Base-by-base conservation (phyloP, 2,888 invertebrate species). In the Lasius platythorax region DNA sequence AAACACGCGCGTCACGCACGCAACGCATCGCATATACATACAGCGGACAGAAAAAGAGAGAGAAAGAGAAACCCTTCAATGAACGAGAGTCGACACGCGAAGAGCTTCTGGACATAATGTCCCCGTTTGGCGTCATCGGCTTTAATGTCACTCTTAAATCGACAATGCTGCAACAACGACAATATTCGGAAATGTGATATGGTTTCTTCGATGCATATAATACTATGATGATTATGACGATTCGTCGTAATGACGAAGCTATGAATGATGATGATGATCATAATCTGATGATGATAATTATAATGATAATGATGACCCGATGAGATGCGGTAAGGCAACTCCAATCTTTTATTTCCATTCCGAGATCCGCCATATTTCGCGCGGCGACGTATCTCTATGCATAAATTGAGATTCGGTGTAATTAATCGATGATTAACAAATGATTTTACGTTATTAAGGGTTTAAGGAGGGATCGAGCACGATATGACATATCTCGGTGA, bases 321-420 rank as follows among this genome's bases (percentile, higher is more conserved):
- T 87, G 61, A 70, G 18, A 79, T 83, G 84, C 90, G 93, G 93
- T 94, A 94, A 94, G 93, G 92, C 89, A 92, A 92, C 83, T 89
- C 79, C 75, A 89, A 86, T 85, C 67, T 88, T 85, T 87, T 89
- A 74, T 64, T 66, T 56, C 12, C 43, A 30, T 72, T n/a, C n/a
- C 15, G 70, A 33, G n/a, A 33, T n/a, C 15, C 66, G 67, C 30
- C n/a, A 18, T 28, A 23, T 12, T 46, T 46, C 18, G 8, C 30
- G 78, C 33, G 73, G 66, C 43, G 23, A 56, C 30, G 8, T 53
- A 15, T 43, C 28, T 37, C 12, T 40, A 37, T 23, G 40, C 66
- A 23, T 12, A 28, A 28, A 40, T 68, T 23, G 9, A 53, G n/a
- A 30, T 67, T 68, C n/a, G 18, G 8, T 50, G 8, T n/a, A 30